Percentiles rank a stretch among this genome's conserved stretches.
Evolutionary conservation across 2,797 vertebrate species (phyloP).

Genomic region (Protonibea diacanthus): DNA sequence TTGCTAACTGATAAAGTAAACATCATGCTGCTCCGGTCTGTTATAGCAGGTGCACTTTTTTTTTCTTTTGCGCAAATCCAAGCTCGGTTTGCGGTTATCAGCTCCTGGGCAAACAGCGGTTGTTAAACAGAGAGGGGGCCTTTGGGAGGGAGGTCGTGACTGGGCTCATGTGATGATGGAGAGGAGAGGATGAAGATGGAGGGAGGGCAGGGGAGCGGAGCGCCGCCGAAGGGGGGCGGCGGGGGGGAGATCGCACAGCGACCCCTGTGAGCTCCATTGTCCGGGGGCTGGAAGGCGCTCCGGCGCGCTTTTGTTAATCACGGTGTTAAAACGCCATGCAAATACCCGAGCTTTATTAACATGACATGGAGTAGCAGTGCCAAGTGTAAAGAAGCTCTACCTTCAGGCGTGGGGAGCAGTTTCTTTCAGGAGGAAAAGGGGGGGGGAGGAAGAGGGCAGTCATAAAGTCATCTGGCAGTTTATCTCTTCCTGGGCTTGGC

Average conservation of each 20-base stretch:
- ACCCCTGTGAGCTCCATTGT: slow-evolving; percentile 57
- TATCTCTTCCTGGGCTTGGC: slow-evolving; percentile 85
- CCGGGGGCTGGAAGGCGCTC: slow-evolving; percentile 69
- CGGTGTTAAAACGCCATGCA: slow-evolving; percentile 82
- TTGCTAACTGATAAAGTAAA: neutral
- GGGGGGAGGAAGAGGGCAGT: slow-evolving; percentile 55
- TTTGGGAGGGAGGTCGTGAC: slow-evolving; percentile 23
- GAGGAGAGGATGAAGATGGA: slow-evolving; percentile 16
- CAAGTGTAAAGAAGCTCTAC: slow-evolving; percentile 68
- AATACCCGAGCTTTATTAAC: slow-evolving; percentile 76
- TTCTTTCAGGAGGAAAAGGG: slow-evolving; percentile 33
- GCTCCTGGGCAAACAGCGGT: neutral
- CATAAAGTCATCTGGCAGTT: slow-evolving; percentile 84
- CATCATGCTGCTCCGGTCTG: neutral
- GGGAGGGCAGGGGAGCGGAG: slow-evolving; percentile 3
- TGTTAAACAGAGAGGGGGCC: neutral
- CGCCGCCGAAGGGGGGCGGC: slow-evolving; percentile 52
- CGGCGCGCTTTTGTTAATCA: slow-evolving; percentile 82
- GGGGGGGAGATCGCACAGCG: slow-evolving; percentile 34
- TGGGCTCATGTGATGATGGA: slow-evolving; percentile 45
- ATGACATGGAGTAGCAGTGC: slow-evolving; percentile 77
- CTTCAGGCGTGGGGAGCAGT: slow-evolving; percentile 69
- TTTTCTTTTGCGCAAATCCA: neutral
- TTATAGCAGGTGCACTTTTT: slow-evolving; percentile 34
- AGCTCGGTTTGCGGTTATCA: neutral